Conservation (phyloP, 2,888 invertebrate genomes). For the Frankliniella fusca region DNA sequence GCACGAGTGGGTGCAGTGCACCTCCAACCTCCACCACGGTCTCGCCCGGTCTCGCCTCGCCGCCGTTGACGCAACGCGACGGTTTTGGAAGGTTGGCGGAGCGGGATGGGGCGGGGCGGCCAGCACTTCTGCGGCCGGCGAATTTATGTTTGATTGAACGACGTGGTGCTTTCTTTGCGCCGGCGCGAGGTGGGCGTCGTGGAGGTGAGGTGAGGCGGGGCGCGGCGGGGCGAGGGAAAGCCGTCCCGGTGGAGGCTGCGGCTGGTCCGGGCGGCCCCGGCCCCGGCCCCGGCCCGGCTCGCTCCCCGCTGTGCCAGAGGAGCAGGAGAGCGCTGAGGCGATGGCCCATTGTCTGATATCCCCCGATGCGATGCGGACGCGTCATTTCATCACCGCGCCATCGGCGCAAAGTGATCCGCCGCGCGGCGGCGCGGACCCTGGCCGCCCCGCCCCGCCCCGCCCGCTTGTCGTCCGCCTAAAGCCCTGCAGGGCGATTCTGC, state of each 20-base stretch:
- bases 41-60: not conserved
- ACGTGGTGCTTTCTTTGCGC: not conserved
- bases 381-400: not conserved
- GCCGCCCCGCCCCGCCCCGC: too few species aligned
- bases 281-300: not conserved
- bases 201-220: not conserved
- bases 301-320: too few species aligned
- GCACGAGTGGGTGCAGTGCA: too few species aligned
- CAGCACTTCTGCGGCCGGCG: not conserved
- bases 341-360: slow-evolving; percentile 13
- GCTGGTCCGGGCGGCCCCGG: not conserved
- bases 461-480: too few species aligned
- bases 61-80: not conserved
- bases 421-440: too few species aligned
- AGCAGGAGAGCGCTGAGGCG: not conserved
- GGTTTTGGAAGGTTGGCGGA: not conserved
- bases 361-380: not conserved
- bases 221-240: too few species aligned
- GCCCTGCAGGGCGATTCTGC: too few species aligned
- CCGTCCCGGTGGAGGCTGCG: too few species aligned
- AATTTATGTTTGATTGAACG: not conserved
- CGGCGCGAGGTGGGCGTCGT: not conserved
- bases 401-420: not conserved
- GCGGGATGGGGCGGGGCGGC: not conserved
- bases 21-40: not conserved